phyloP scores from a whole-genome alignment of 2,113 vertebrate genomes.

The Ranitomeya imitator region DNA sequence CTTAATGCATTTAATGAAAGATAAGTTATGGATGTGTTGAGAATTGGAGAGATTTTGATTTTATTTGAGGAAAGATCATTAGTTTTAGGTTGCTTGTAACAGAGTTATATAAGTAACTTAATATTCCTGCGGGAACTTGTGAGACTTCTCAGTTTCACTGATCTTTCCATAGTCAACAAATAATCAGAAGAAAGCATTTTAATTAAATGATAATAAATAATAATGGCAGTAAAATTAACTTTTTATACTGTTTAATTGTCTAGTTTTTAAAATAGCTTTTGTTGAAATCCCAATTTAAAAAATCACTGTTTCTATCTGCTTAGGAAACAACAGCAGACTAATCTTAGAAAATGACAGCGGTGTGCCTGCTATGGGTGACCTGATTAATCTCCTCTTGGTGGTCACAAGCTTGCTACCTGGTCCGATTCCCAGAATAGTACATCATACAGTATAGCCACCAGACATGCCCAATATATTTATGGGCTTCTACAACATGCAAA shows the following conservation, averaged over 20 bases:
- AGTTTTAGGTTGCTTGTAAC: neutral
- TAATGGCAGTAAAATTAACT: too few relatives aligned
- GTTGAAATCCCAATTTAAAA: neutral
- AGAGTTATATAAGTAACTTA: slow-evolving; percentile 13
- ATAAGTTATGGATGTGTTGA: slow-evolving; percentile 29
- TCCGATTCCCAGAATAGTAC: too few relatives aligned
- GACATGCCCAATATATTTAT: too few relatives aligned
- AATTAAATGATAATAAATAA: neutral
- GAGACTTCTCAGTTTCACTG: neutral
- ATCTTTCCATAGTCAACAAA: neutral
- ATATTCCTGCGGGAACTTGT: neutral
- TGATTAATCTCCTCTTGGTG: too few relatives aligned
- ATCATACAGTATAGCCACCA: too few relatives aligned
- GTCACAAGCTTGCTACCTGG: too few relatives aligned
- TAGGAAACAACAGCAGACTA: too few relatives aligned
- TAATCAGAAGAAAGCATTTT: neutral
- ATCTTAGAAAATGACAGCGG: too few relatives aligned
- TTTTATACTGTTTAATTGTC: neutral
- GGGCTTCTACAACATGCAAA: too few relatives aligned
- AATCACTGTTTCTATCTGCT: too few relatives aligned
- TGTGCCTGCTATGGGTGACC: too few relatives aligned
- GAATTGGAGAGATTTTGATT: slow-evolving; percentile 26
- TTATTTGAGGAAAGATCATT: slow-evolving; percentile 21
- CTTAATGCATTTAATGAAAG: slow-evolving; percentile 20
- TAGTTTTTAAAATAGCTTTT: neutral